Percentiles rank a stretch among this genome's conserved stretches.
These are phyloP conservation scores for Dermolepida albohirtum DNA, from an alignment of 2,888 invertebrate genomes.

Conservation along the genomic window DNA sequence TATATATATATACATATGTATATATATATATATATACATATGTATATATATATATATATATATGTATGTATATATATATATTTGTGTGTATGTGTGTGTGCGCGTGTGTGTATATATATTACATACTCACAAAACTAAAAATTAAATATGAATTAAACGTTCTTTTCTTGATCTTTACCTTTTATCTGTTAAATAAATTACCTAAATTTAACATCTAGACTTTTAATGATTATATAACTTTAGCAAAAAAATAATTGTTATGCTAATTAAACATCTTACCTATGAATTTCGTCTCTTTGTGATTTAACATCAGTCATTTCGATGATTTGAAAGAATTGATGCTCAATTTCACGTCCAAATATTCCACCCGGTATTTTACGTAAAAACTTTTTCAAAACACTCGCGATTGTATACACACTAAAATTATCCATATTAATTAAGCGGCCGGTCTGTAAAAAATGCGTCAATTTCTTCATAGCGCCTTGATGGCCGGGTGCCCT, in stretches of 20 bases:
- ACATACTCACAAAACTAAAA: not conserved
- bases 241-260: not conserved
- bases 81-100: too few relatives aligned
- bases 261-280: constrained; percentile 69
- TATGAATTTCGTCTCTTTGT: constrained; percentile 92
- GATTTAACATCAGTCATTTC: constrained; percentile 83
- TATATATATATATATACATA: too few relatives aligned
- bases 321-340: constrained; percentile 89
- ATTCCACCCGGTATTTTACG: constrained; percentile 97
- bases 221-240: not conserved
- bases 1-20: too few relatives aligned
- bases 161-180: too few relatives aligned
- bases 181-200: too few relatives aligned
- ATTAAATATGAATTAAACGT: too few relatives aligned
- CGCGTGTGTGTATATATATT: too few relatives aligned
- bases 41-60: too few relatives aligned
- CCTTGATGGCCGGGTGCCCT: constrained; percentile 95
- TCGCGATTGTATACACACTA: constrained; percentile 97
- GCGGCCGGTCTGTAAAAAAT: constrained; percentile 89
- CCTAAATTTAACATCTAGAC: too few relatives aligned
- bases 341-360: constrained; percentile 92
- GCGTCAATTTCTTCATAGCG: constrained; percentile 92
- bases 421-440: constrained; percentile 94
- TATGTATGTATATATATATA: too few relatives aligned
- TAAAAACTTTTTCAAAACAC: constrained; percentile 97